phyloP scores from a whole-genome alignment of 1,140 invertebrate genomes.

The Lepidurus packardi region DNA sequence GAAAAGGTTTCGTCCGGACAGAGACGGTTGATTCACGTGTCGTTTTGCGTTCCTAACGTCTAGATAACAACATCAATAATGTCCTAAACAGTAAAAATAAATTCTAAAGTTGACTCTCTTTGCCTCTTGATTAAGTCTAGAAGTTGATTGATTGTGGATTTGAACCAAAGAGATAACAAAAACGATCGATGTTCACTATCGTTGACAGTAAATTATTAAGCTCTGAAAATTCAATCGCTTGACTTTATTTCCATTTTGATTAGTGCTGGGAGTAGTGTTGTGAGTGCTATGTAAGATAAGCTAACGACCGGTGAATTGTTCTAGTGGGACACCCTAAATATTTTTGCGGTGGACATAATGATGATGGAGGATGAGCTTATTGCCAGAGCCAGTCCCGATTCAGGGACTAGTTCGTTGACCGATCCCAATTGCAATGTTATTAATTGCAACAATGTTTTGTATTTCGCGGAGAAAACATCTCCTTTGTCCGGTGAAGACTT shows the following conservation, averaged over 20 bases:
- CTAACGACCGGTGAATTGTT: not conserved
- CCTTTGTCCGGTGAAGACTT: not conserved
- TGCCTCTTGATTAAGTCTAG: too few species aligned
- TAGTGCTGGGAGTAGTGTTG: not conserved
- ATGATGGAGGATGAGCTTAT: slow-evolving; percentile 14
- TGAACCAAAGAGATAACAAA: too few species aligned
- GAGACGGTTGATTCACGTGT: not conserved
- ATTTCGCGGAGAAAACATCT: not conserved
- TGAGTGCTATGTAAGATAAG: not conserved
- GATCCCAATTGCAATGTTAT: slow-evolving; percentile 14
- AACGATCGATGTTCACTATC: too few species aligned
- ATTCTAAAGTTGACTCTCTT: too few species aligned
- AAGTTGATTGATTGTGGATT: too few species aligned
- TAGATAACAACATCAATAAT: too few species aligned
- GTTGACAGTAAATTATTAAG: too few species aligned
- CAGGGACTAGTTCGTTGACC: slow-evolving; percentile 31
- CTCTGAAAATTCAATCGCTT: too few species aligned
- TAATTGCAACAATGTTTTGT: not conserved
- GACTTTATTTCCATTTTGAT: too few species aligned
- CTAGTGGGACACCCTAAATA: slow-evolving; percentile 9
- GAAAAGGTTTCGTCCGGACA: not conserved
- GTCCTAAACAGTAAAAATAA: too few species aligned
- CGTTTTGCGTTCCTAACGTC: too few species aligned
- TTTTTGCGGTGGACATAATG: not conserved
- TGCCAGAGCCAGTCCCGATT: slow-evolving; percentile 31